Evolutionary conservation across 2,888 invertebrate genomes (phyloP), one percentile per base, ranked within the genome.

Genomic region (Masnerella sp.): DNA sequence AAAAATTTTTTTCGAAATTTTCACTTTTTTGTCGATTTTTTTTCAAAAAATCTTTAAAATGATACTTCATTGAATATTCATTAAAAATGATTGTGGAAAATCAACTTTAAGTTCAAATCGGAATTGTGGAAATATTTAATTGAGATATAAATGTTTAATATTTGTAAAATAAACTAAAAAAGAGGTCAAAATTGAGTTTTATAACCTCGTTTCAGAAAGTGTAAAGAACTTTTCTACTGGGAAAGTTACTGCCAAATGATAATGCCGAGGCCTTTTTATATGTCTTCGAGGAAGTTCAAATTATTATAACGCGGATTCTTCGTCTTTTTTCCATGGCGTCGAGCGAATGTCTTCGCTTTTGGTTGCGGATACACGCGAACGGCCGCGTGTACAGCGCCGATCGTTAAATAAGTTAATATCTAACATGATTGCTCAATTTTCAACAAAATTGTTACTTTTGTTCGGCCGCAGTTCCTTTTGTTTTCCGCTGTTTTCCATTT

Each of bases 361-460:
- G 34, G 43, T 54, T 34, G 15, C 49, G 14, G 40, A 5, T 15
- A 34, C 12, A 59, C 28, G 45, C 45, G 22, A 45, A 59, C 43
- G 25, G 25, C 45, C 15, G 20, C 20, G 14, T 15, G 8, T 20
- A 20, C 18, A 52, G 43, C 5, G 61, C 22, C 7, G 52, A 25
- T 52, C 64, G 52, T 64, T 64, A 64, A 64, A 64, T 42, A 22
- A 64, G 52, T 64, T 54, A 47, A 65, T 20, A 45, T 38, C 38
- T 47, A 43, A 18, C 54, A 9, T 18, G 54, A 65, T 65, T 65
- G 54, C 65, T 65, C 65, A 47, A 65, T 54, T 65, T 65, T 65
- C 65, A 20, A 20, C 20, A 45, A 54, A 65, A 65, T 65, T 38
- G 20, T 34, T 54, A 56, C 54, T 25, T 38, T 36, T 52, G 43